These are phyloP conservation scores for Melanotaenia boesemani DNA, from an alignment of 2,797 vertebrate species.

Conservation along the genomic window DNA sequence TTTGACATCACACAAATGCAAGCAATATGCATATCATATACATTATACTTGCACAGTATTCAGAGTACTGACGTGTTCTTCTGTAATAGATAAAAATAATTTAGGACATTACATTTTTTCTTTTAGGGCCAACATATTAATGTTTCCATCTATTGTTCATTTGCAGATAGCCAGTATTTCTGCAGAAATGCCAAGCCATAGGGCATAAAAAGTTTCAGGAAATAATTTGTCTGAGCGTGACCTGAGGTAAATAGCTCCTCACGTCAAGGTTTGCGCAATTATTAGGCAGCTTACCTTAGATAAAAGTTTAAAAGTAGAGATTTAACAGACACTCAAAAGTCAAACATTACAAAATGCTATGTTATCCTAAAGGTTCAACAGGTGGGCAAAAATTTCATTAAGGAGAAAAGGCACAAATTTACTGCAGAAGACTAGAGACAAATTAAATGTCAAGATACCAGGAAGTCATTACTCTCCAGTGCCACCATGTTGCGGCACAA, in stretches of 20 bases:
- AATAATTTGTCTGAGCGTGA: no score
- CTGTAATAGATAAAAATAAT: not conserved
- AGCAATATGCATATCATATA: not conserved
- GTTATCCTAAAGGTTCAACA: not conserved
- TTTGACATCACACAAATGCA: no score
- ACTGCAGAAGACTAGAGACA: not conserved
- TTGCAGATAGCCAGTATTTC: not conserved
- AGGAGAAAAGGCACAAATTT: not conserved
- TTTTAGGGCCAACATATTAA: not conserved
- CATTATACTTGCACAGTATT: not conserved
- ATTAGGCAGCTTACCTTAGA: not conserved
- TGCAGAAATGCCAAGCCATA: not conserved
- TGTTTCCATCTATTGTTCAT: not conserved
- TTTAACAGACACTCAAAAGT: not conserved
- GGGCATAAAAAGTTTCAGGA: no score
- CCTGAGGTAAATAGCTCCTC: no score
- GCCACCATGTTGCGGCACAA: not conserved
- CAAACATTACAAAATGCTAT: not conserved
- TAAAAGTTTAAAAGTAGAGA: not conserved
- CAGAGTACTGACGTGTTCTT: not conserved
- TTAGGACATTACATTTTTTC: not conserved
- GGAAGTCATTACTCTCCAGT: not conserved
- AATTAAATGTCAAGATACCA: not conserved
- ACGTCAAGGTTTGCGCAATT: no score
- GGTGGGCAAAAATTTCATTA: not conserved